phyloP scores from a whole-genome alignment of 2,113 vertebrate species.

The Herpailurus yagouaroundi region DNA sequence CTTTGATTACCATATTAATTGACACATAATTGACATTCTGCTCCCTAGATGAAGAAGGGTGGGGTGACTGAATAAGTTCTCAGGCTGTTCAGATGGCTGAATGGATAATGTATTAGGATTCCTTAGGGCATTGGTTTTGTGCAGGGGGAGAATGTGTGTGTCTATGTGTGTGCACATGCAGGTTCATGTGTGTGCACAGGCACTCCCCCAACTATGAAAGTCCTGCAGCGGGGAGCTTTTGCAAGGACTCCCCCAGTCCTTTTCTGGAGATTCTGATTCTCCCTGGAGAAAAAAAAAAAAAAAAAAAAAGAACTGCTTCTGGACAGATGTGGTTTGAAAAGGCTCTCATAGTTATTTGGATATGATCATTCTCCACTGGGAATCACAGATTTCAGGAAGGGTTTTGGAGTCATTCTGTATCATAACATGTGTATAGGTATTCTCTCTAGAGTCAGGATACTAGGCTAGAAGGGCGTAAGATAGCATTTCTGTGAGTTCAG shows the following conservation, averaged over 20 bases:
- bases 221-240: neutral
- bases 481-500: neutral
- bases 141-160: neutral
- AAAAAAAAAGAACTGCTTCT: neutral
- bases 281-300: neutral
- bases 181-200: neutral
- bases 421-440: neutral
- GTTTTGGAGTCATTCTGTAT: neutral
- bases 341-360: neutral
- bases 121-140: neutral
- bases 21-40: neutral
- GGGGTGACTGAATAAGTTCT: neutral
- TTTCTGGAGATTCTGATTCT: neutral
- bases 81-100: neutral
- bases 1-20: neutral
- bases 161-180: neutral
- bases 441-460: neutral
- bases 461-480: too few species aligned
- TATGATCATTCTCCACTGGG: neutral
- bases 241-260: neutral
- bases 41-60: neutral
- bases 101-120: neutral
- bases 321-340: neutral
- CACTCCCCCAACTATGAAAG: neutral
- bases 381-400: neutral